These are phyloP conservation scores for Parasteatoda lunata DNA, from an alignment of 2,888 invertebrate genomes.

Conservation along the genomic window DNA sequence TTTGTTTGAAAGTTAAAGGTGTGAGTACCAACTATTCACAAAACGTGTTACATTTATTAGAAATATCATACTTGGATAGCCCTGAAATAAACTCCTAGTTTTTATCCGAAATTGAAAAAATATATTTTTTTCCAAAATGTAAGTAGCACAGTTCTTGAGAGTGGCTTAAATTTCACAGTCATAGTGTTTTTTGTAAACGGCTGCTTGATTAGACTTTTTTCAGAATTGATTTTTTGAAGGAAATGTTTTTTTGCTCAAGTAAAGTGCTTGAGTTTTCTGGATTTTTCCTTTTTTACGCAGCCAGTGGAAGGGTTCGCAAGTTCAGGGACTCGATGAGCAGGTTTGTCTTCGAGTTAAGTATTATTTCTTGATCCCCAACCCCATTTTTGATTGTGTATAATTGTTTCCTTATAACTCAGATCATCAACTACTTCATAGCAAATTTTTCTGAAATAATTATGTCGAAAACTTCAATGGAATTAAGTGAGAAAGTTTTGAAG, in stretches of 20 bases:
- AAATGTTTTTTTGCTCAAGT: slow-evolving; percentile 54
- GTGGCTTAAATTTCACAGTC: too few relatives aligned
- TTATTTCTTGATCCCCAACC: not conserved
- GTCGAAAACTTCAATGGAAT: too few relatives aligned
- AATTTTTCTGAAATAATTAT: too few relatives aligned
- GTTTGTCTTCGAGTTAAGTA: slow-evolving; percentile 66
- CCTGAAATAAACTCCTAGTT: too few relatives aligned
- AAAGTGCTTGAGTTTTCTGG: slow-evolving; percentile 53
- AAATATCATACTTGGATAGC: too few relatives aligned
- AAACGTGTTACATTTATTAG: too few relatives aligned
- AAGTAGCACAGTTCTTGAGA: slow-evolving; percentile 55
- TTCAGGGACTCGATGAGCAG: slow-evolving; percentile 70
- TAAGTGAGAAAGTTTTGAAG: too few relatives aligned
- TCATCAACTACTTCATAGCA: too few relatives aligned
- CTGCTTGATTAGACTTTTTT: slow-evolving; percentile 64
- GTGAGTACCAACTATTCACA: too few relatives aligned
- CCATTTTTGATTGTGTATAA: not conserved
- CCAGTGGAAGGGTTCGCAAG: slow-evolving; percentile 70
- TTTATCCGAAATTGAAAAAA: too few relatives aligned
- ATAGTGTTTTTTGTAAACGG: slow-evolving; percentile 37
- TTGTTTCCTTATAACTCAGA: too few relatives aligned
- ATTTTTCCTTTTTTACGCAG: slow-evolving; percentile 70
- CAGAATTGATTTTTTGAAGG: slow-evolving; percentile 57
- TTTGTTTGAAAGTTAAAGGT: too few relatives aligned
- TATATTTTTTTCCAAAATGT: not conserved